Evolutionary conservation across 2,113 vertebrate species (phyloP).

Genomic region (Phodopus roborovskii): DNA sequence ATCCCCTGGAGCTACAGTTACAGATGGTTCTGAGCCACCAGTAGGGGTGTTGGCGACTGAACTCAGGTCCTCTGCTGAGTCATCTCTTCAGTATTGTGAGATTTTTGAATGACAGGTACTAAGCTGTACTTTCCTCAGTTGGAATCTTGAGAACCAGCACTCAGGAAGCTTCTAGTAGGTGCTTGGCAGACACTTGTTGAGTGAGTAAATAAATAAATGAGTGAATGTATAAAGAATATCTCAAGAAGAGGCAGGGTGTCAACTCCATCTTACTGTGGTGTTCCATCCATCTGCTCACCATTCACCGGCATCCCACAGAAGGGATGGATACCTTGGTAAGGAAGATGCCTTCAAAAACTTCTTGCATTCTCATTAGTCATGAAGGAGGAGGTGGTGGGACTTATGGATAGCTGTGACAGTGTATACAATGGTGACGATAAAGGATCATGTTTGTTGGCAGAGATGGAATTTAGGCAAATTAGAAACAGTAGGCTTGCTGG

Average conservation of each 20-base stretch:
- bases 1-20: not conserved
- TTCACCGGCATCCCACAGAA: not conserved
- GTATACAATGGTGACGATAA: not conserved
- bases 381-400: not conserved
- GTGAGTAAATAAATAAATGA: not conserved
- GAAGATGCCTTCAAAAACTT: not conserved
- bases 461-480: not conserved
- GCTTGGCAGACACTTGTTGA: constrained; percentile 23
- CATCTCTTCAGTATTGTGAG: not conserved
- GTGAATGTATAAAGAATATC: constrained; percentile 1
- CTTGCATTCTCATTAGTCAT: not conserved
- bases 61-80: not conserved
- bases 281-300: not conserved
- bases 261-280: not conserved
- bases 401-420: not conserved
- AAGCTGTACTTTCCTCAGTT: not conserved
- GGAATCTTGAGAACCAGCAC: not conserved
- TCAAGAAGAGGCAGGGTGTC: constrained; percentile 11
- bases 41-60: not conserved
- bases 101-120: not conserved
- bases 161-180: not conserved
- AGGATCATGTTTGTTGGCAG: not conserved
- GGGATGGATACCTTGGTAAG: constrained; percentile 27
- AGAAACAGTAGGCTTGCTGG: not conserved
- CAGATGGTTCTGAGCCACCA: not conserved